Conservation (phyloP, 2,113 vertebrate species). For the Boleophthalmus pectinirostris region DNA sequence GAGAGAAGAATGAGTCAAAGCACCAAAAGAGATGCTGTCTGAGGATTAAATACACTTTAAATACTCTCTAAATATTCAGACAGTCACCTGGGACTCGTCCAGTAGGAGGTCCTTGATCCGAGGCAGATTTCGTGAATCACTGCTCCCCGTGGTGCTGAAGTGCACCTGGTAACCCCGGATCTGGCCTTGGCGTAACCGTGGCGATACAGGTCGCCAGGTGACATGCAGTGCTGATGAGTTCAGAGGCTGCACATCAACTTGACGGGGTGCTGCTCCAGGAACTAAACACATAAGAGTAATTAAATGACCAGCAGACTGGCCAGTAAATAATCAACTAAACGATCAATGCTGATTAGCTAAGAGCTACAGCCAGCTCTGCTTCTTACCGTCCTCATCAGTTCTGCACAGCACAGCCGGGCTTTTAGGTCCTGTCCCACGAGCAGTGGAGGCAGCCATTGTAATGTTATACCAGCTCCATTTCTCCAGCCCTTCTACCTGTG, state of each 20-base stretch:
- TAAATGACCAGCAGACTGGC: slow-evolving; percentile 27
- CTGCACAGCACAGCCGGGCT: slow-evolving; percentile 85
- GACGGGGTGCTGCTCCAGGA: slow-evolving; percentile 89
- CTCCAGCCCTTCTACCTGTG: slow-evolving; percentile 85
- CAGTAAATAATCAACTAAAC: slow-evolving; percentile 50
- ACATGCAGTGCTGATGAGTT: slow-evolving; percentile 90
- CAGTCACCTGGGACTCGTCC: slow-evolving; percentile 89
- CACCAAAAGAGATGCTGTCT: slow-evolving; percentile 29
- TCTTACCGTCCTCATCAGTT: slow-evolving; percentile 91
- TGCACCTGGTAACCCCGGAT: slow-evolving; percentile 95
- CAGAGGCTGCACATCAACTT: slow-evolving; percentile 88
- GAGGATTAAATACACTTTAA: slow-evolving; percentile 31
- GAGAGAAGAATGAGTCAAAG: slow-evolving; percentile 48
- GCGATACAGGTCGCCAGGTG: slow-evolving; percentile 88
- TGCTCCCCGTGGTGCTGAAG: slow-evolving; percentile 85
- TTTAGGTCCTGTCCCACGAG: slow-evolving; percentile 85
- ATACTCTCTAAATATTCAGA: slow-evolving; percentile 33
- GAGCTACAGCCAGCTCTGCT: slow-evolving; percentile 23
- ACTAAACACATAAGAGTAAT: slow-evolving; percentile 73
- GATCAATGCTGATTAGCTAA: slow-evolving; percentile 41
- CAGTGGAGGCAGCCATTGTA: slow-evolving; percentile 83
- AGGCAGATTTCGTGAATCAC: slow-evolving; percentile 86
- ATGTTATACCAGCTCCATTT: slow-evolving; percentile 95
- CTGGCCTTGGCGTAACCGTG: slow-evolving; percentile 88
- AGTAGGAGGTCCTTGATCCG: slow-evolving; percentile 92